Conservation (phyloP, 2,888 invertebrate genomes). For the Tholera decimalis region DNA sequence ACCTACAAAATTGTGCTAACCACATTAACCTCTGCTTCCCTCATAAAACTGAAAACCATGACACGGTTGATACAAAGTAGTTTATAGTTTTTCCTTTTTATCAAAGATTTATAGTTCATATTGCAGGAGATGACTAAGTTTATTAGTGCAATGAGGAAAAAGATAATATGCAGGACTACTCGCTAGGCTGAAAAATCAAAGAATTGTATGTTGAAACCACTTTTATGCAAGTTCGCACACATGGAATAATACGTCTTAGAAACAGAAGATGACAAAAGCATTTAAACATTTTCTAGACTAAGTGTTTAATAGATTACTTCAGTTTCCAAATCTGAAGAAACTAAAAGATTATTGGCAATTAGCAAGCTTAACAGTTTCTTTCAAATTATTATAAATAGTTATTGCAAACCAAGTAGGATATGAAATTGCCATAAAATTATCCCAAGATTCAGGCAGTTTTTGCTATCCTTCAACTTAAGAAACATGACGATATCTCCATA, state of each 20-base stretch:
- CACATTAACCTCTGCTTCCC: slow-evolving; percentile 9
- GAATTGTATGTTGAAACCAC: background rate
- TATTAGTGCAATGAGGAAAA: slow-evolving; percentile 38
- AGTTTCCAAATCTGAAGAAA: too few species aligned
- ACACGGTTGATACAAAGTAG: slow-evolving; percentile 46
- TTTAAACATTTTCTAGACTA: too few species aligned
- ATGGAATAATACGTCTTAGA: background rate
- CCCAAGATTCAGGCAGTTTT: slow-evolving; percentile 9
- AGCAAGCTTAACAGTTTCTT: too few species aligned
- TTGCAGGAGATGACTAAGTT: slow-evolving; percentile 13
- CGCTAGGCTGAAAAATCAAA: background rate
- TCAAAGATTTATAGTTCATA: slow-evolving; percentile 37
- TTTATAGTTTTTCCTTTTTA: slow-evolving; percentile 24
- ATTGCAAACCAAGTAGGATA: background rate
- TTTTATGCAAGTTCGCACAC: background rate
- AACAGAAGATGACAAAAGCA: background rate
- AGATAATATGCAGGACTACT: background rate
- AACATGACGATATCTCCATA: slow-evolving; percentile 47
- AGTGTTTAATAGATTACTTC: too few species aligned
- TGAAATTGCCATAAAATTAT: background rate
- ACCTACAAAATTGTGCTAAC: slow-evolving; percentile 24
- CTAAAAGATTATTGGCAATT: too few species aligned
- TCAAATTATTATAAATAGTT: too few species aligned
- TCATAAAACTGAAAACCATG: slow-evolving; percentile 38
- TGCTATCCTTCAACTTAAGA: slow-evolving; percentile 12